phyloP scores from a whole-genome alignment of 2,113 vertebrate genomes.

The Hiodon alosoides region DNA sequence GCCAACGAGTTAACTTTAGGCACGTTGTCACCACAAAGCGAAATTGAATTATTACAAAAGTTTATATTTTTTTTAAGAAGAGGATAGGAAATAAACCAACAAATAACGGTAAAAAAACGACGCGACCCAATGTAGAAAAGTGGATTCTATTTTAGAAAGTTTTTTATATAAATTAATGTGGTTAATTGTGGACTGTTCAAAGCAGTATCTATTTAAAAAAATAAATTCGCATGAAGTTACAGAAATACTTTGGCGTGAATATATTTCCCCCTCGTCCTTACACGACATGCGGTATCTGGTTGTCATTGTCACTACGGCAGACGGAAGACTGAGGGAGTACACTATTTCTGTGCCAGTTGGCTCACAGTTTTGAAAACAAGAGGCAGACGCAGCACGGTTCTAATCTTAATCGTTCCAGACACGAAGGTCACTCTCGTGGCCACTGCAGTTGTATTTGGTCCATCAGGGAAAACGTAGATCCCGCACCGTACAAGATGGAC shows the following conservation, averaged over 20 bases:
- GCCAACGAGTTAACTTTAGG: neutral
- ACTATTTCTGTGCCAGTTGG: slow-evolving; percentile 63
- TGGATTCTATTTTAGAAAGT: no score
- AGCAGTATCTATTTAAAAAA: neutral
- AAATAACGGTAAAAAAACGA: no score
- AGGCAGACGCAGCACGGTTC: slow-evolving; percentile 62
- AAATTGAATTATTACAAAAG: neutral
- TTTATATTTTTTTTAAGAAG: no score
- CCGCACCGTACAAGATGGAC: slow-evolving; percentile 23
- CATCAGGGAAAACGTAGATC: slow-evolving; percentile 39
- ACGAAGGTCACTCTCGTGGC: slow-evolving; percentile 56
- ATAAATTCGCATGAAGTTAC: slow-evolving; percentile 31
- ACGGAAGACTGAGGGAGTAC: slow-evolving; percentile 55
- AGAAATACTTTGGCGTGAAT: slow-evolving; percentile 48
- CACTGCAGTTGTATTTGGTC: slow-evolving; percentile 40
- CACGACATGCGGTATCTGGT: slow-evolving; percentile 53
- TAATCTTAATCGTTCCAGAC: slow-evolving; percentile 61
- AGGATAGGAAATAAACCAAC: no score
- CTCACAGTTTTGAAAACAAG: slow-evolving; percentile 57
- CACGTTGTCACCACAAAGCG: neutral
- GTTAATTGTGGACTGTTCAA: neutral
- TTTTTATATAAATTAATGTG: neutral
- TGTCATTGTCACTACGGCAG: slow-evolving; percentile 62
- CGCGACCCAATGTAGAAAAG: no score
- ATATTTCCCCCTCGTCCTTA: slow-evolving; percentile 53